Evolutionary conservation across 2,888 invertebrate species (phyloP), one percentile per base, ranked within the genome.

Genomic region (Saturnia japonica): DNA sequence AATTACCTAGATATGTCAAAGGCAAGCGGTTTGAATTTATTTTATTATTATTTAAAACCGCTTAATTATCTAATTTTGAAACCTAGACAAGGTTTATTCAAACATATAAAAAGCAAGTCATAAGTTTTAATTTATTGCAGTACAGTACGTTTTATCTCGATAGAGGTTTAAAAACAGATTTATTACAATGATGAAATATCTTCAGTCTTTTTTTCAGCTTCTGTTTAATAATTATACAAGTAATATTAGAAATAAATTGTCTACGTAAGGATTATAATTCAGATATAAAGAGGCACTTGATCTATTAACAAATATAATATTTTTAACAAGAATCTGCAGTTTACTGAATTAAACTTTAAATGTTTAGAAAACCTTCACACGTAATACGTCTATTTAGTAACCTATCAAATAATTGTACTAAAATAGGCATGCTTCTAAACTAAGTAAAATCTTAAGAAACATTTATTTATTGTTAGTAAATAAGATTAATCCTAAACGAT

Each of bases 361-460:
- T 40, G 22, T 68, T 68, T 68, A 81, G 80, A 76, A 77, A 77
- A 79, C 77, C 82, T 82, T 83, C 87, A 88, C 83, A 87, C 88
- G 76, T 74, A 85, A 89, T 88, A 85, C 88, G 86, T 82, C 87
- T 85, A 88, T 86, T 87, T 86, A 81, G 86, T 88, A 86, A 85
- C 82, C 83, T 88, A 87, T 85, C 79, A 87, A 89, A 88, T 91
- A 92, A 88, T 94, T 93, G 94, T 93, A 93, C 93, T 93, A 91
- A 92, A 89, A 91, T 92, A 93, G 90, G 91, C 91, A 92, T 91
- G 91, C 91, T 89, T 89, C 82, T 88, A 88, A 70, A 81, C 86
- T 90, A 91, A 78, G 76, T 80, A 87, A 84, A 87, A 88, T 89
- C 86, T 83, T 85, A 87, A 75, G 75, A 82, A 85, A 83, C 69